phyloP scores from a whole-genome alignment of 2,113 vertebrate species.

The Columbina picui region DNA sequence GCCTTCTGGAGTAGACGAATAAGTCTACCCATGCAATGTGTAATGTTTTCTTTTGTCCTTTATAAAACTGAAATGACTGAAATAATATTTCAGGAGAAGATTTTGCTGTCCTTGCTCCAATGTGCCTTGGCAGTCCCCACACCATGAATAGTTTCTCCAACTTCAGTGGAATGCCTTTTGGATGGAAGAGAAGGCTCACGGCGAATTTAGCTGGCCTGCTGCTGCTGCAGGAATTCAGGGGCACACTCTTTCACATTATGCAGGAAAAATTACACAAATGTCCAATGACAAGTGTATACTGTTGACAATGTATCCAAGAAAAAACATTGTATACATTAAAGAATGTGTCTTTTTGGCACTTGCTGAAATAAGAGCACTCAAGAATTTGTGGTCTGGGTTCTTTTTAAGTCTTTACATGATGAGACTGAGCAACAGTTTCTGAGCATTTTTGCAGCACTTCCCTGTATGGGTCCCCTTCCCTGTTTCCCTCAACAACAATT shows the following conservation, averaged over 20 bases:
- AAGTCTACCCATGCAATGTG: not conserved
- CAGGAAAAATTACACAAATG: constrained; percentile 25
- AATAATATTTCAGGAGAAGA: constrained; percentile 29
- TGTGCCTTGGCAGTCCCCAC: constrained; percentile 36
- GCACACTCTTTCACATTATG: not conserved
- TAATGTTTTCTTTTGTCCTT: constrained; percentile 28
- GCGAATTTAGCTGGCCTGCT: constrained; percentile 35
- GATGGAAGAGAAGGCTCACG: not conserved
- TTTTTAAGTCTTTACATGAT: not conserved
- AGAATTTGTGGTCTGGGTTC: not conserved
- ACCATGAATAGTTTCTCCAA: not conserved
- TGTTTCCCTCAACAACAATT: not conserved
- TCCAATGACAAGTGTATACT: not conserved
- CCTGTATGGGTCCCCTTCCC: not conserved
- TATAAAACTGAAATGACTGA: not conserved
- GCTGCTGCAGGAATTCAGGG: constrained; percentile 32
- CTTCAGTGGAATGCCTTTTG: constrained; percentile 56
- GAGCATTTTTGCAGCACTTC: constrained; percentile 11
- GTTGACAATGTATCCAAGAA: not conserved
- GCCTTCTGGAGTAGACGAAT: not conserved
- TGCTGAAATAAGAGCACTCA: not conserved
- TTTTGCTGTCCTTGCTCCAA: constrained; percentile 28
- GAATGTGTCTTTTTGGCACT: constrained; percentile 11
- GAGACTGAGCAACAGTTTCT: not conserved
- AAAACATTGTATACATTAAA: not conserved